Conservation (phyloP, 2,888 invertebrate species). For the Tetragonisca angustula region DNA sequence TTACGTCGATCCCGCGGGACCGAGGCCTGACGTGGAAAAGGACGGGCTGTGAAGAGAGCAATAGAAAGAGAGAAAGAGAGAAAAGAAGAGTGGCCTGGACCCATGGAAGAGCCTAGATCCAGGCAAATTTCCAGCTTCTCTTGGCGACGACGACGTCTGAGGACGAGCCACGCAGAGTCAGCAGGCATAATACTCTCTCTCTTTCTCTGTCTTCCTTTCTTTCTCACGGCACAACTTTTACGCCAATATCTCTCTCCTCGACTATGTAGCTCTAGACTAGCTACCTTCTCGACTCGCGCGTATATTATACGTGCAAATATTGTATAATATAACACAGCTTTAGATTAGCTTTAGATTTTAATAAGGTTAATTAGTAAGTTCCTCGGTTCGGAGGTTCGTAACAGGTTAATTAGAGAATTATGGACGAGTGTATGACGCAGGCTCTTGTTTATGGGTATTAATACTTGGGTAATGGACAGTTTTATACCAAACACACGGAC, state of each 20-base stretch:
- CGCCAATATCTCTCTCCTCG: slow-evolving; percentile 58
- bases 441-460: no score
- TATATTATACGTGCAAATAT: not conserved
- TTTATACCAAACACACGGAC: no score
- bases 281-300: slow-evolving; percentile 59
- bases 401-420: no score
- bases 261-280: slow-evolving; percentile 17
- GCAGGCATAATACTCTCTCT: slow-evolving; percentile 51
- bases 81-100: slow-evolving; percentile 26
- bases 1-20: slow-evolving; percentile 76
- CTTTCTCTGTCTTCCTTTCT: not conserved
- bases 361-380: no score
- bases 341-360: no score
- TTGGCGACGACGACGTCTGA: slow-evolving; percentile 51
- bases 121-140: slow-evolving; percentile 57
- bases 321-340: not conserved
- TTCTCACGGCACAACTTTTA: slow-evolving; percentile 50
- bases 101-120: slow-evolving; percentile 22
- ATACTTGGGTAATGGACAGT: no score
- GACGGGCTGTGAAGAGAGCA: slow-evolving; percentile 46
- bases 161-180: slow-evolving; percentile 65
- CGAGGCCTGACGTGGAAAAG: slow-evolving; percentile 52
- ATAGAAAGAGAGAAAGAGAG: slow-evolving; percentile 35
- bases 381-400: no score
- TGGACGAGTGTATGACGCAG: no score